Conservation (phyloP, 2,113 vertebrate species). For the Patagioenas fasciata region DNA sequence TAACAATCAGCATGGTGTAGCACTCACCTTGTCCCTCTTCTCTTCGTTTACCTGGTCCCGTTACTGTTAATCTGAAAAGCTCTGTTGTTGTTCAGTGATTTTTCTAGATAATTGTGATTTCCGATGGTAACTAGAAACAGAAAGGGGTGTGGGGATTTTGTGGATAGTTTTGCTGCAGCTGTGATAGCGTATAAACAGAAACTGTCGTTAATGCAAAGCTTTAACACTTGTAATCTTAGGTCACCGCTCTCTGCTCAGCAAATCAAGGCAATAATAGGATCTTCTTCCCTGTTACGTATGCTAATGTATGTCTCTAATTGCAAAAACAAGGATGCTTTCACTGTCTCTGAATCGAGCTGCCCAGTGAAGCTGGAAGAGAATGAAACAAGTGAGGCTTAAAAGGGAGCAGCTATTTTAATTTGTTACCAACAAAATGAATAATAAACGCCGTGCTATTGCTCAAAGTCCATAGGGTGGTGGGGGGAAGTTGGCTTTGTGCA, state of each 20-base stretch:
- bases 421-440: rapidly evolving
- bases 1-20: rapidly evolving
- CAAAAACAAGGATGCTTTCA: neutral
- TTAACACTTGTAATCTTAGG: neutral
- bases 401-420: neutral
- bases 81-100: neutral
- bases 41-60: neutral
- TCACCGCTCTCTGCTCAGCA: neutral
- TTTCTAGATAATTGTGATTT: neutral
- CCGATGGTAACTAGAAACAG: neutral
- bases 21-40: neutral
- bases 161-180: neutral
- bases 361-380: neutral
- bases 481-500: rapidly evolving
- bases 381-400: neutral
- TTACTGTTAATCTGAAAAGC: neutral
- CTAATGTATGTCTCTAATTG: neutral
- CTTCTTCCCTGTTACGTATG: neutral
- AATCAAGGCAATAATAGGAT: neutral
- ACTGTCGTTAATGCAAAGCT: rapidly evolving
- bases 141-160: neutral
- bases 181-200: neutral
- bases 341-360: neutral
- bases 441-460: neutral
- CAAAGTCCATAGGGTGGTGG: neutral